These are phyloP conservation scores for Mormyrus hasselquistii DNA, from an alignment of 2,797 vertebrate genomes.

Conservation along the genomic window DNA sequence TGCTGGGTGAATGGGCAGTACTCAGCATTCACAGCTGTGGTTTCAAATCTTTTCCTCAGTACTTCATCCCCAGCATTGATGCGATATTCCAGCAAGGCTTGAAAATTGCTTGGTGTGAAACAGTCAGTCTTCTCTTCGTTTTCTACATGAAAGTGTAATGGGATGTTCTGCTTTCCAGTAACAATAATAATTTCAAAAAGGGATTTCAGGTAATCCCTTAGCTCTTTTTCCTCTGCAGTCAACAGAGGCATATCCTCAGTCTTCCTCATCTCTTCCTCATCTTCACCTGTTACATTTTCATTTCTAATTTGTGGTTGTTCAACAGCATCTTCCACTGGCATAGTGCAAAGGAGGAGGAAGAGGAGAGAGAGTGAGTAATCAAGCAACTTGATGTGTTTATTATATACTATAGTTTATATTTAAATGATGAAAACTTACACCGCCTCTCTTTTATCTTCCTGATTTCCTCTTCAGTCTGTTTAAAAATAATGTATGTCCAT, in stretches of 20 bases:
- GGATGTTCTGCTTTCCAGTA: conserved; percentile 83
- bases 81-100: conserved; percentile 77
- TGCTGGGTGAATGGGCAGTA: conserved; percentile 75
- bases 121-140: conserved; percentile 45
- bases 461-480: conserved; percentile 93
- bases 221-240: conserved; percentile 79
- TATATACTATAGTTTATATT: not conserved
- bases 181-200: conserved; percentile 84
- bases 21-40: conserved; percentile 75
- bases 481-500: conserved; percentile 21
- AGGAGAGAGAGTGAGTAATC: not conserved
- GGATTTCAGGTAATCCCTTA: conserved; percentile 83
- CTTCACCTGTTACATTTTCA: conserved; percentile 54
- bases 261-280: conserved; percentile 48
- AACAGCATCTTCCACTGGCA: conserved; percentile 73
- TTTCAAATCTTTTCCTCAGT: conserved; percentile 75
- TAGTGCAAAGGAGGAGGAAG: not conserved
- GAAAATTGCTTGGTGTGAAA: conserved; percentile 75
- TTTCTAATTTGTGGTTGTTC: conserved; percentile 70
- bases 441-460: conserved; percentile 79
- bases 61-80: conserved; percentile 85
- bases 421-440: conserved; percentile 67
- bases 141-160: conserved; percentile 60
- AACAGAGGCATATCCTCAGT: conserved; percentile 64
- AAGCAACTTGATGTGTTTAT: not conserved